Evolutionary conservation across 2,113 vertebrate genomes (phyloP).

Genomic region (Saguinus imperator): DNA sequence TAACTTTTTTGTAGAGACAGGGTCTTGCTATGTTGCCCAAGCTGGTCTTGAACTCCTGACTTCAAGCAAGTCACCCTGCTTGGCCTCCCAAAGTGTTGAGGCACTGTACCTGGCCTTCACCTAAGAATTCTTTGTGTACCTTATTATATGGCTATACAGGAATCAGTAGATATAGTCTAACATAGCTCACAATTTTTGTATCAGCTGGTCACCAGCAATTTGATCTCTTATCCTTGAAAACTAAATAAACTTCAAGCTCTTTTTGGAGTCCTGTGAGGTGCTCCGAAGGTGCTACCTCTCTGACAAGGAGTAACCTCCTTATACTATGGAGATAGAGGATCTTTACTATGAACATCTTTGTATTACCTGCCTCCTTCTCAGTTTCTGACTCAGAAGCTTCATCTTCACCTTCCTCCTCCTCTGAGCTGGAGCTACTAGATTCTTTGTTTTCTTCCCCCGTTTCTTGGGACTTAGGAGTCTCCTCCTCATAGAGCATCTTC

Average conservation of each 20-base stretch:
- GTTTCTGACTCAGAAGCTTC: conserved; percentile 86
- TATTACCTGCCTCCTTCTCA: conserved; percentile 85
- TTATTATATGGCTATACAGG: background rate
- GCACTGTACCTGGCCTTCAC: background rate
- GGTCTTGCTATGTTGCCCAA: too few species aligned
- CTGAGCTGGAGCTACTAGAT: conserved; percentile 87
- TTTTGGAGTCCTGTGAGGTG: background rate
- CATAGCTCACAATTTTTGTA: background rate
- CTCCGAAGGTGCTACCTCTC: background rate
- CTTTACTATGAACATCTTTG: background rate
- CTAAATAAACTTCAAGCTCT: background rate
- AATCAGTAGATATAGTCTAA: background rate
- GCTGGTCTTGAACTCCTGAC: too few species aligned
- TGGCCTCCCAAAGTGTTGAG: too few species aligned
- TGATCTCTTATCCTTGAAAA: background rate
- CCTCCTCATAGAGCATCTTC: conserved; percentile 86
- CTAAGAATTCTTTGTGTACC: background rate
- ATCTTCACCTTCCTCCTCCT: conserved; percentile 86
- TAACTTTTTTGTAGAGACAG: too few species aligned
- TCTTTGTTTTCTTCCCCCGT: conserved; percentile 85
- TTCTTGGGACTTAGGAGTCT: conserved; percentile 80
- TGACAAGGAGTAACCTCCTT: background rate
- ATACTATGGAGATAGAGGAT: background rate
- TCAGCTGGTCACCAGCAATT: background rate
- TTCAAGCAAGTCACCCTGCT: too few species aligned